Percentiles rank a stretch among this genome's conserved stretches.
These are phyloP conservation scores for Penaeus japonicus DNA, from an alignment of 1,140 invertebrate genomes.

Conservation along the genomic window DNA sequence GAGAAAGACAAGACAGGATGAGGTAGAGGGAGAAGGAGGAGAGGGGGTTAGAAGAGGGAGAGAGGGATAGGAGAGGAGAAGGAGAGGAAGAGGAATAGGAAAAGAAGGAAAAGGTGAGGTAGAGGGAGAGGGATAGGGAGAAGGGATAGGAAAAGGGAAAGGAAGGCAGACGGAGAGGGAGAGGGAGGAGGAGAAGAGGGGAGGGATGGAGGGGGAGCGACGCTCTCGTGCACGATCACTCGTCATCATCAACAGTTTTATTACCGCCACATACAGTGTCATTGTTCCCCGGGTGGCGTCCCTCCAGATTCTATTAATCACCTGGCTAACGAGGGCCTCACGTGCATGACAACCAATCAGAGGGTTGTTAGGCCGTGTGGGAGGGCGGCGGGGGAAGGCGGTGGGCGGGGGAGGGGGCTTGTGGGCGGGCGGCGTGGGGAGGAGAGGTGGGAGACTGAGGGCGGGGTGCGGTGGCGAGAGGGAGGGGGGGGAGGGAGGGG, in stretches of 20 bases:
- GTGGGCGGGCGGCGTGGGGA: neutral
- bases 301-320: constrained; percentile 34
- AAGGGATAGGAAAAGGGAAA: neutral
- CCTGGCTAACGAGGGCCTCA: constrained; percentile 34
- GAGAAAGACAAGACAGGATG: too few relatives aligned
- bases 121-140: too few relatives aligned
- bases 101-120: neutral
- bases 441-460: neutral
- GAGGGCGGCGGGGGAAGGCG: neutral
- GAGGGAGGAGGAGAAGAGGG: neutral
- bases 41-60: too few relatives aligned
- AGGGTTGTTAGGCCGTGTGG: neutral
- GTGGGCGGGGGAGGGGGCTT: neutral
- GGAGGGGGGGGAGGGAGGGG: too few relatives aligned
- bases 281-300: neutral
- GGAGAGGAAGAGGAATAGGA: neutral
- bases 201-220: neutral
- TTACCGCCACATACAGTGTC: constrained; percentile 20
- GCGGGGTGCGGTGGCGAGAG: too few relatives aligned
- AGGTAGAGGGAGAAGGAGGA: too few relatives aligned
- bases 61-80: neutral
- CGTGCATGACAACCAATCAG: constrained; percentile 44
- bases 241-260: neutral
- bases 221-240: neutral
- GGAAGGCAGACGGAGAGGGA: neutral